Base-by-base conservation (phyloP, 2,797 vertebrate genomes). In the Clarias fuscus region DNA sequence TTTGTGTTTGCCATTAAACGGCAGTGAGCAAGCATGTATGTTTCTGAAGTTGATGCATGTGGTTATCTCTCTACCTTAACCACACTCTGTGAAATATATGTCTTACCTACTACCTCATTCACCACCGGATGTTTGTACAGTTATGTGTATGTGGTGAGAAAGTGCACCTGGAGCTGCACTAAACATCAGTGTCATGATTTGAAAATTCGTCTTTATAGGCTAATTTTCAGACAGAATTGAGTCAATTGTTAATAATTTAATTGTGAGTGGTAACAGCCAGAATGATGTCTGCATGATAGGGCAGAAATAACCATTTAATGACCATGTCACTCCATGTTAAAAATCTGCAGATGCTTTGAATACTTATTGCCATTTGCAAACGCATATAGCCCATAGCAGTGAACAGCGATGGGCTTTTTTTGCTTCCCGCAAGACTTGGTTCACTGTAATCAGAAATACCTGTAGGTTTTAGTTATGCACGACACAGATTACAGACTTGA, bases 41-140 rank as follows among this genome's bases (percentile, higher is more conserved):
- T 90, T 88, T 88, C 89, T 82, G 77, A 87, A 87, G 89, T 92
- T 90, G 24, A 81, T 67, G 78, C 61, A 62, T 91, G 93, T 90
- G 92, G 94, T 95, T 93, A 91, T 85, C 80, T 81, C 75, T 83
- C 77, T 85, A 90, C 92, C 81, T 91, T 90, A 92, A 94, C 94
- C 94, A 90, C 95, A 94, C 82, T 85, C 68, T 27, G 22, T 92
- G 90, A 92, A 90, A 83, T 88, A 87, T 37, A 78, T 84, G 88
- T 89, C 90, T 88, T 91, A 93, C 88, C 90, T 90, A 78, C 89
- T 77, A 83, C 48, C 87, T 87, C 85, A 86, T 86, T 87, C 90
- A 92, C 93, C 84, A 88, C 93, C 92, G 94, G 94, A 94, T 93
- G 93, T 93, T 93, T 93, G 92, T 92, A 90, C 92, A 91, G 88